Conservation (phyloP, 1,140 invertebrate species). For the Hylyphantes graminicola region DNA sequence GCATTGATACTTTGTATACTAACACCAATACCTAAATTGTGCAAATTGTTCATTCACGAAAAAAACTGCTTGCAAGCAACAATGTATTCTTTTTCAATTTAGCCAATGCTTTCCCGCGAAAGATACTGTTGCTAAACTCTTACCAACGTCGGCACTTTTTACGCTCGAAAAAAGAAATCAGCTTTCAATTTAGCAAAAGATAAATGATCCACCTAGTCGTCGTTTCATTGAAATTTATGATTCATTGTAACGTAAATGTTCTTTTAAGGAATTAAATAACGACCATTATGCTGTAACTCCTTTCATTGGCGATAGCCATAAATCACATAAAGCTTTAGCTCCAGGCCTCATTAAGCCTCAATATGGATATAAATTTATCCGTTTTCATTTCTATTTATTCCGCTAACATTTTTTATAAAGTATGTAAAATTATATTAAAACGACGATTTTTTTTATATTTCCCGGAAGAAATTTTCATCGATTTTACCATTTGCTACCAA, state of each 20-base stretch:
- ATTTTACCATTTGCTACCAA: slow-evolving; percentile 20
- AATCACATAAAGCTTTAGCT: slow-evolving; percentile 24
- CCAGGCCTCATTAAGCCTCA: neutral
- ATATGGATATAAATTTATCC: slow-evolving; percentile 41
- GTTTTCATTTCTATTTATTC: slow-evolving; percentile 24
- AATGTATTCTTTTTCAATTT: too few relatives aligned
- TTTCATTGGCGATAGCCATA: slow-evolving; percentile 13
- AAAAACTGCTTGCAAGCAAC: too few relatives aligned
- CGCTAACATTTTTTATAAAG: slow-evolving; percentile 15
- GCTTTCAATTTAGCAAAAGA: neutral
- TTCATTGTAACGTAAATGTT: neutral
- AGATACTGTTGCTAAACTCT: too few relatives aligned
- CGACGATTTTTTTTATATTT: slow-evolving; percentile 1
- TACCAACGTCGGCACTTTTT: too few relatives aligned
- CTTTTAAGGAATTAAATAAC: slow-evolving; percentile 15
- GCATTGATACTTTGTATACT: too few relatives aligned
- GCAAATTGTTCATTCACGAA: too few relatives aligned
- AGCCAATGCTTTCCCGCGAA: too few relatives aligned
- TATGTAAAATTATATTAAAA: slow-evolving; percentile 21
- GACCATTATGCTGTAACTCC: slow-evolving; percentile 1
- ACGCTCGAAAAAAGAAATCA: too few relatives aligned
- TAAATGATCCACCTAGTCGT: neutral
- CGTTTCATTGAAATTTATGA: slow-evolving; percentile 13
- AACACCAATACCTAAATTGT: too few relatives aligned
- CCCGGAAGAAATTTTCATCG: neutral